These are phyloP conservation scores for Vidua macroura DNA, from an alignment of 2,113 vertebrate species.

Conservation along the genomic window DNA sequence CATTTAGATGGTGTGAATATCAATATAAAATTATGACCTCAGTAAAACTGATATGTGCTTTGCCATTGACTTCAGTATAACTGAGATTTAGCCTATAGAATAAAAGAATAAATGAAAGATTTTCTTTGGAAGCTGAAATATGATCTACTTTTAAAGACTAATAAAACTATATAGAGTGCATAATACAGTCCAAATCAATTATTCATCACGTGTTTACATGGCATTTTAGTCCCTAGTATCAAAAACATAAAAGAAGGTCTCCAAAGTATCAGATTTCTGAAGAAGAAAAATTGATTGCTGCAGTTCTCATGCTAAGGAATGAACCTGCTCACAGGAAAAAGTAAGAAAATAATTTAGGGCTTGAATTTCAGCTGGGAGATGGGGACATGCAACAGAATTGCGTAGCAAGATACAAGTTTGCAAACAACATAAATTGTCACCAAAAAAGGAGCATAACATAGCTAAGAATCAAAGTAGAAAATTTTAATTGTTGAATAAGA, in stretches of 20 bases:
- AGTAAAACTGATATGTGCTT: not conserved
- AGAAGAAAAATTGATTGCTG: not conserved
- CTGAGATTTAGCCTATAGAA: not conserved
- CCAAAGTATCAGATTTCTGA: not conserved
- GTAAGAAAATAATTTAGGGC: not conserved
- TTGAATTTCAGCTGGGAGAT: not conserved
- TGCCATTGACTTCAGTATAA: not conserved
- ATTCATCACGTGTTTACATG: not conserved
- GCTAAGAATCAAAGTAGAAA: not conserved
- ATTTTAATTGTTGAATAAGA: not conserved
- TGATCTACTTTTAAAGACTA: not conserved
- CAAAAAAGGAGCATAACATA: too few species aligned
- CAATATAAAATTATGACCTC: not conserved
- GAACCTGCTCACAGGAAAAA: not conserved
- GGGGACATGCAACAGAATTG: not conserved
- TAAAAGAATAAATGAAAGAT: not conserved
- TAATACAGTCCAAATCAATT: not conserved
- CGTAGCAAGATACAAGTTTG: not conserved
- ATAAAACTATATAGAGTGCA: rapidly evolving
- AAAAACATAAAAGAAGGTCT: not conserved
- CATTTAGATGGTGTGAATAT: not conserved
- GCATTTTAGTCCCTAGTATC: not conserved
- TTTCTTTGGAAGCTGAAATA: not conserved
- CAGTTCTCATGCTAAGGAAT: not conserved
- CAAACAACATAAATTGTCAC: not conserved